These are phyloP conservation scores for Ctena decussata DNA, from an alignment of 2,888 invertebrate species.

Conservation along the genomic window DNA sequence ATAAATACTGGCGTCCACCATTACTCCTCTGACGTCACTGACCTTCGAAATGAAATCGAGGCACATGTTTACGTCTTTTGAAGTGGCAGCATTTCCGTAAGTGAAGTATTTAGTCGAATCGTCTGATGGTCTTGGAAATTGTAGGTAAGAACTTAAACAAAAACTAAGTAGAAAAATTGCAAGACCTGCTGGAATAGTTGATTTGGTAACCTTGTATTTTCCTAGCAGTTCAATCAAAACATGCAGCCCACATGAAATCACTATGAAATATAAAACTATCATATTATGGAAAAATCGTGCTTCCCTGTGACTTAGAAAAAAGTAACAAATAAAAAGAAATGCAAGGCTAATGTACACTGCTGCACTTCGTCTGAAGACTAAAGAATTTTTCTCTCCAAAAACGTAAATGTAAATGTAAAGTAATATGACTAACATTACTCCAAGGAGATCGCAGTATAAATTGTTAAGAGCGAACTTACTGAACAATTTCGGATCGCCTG, in stretches of 20 bases:
- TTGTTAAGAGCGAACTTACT: slow-evolving; percentile 38
- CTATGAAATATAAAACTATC: slow-evolving; percentile 50
- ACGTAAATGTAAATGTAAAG: neutral
- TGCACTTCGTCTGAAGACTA: neutral
- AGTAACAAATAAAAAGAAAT: slow-evolving; percentile 17
- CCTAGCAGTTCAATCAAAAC: neutral
- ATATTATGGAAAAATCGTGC: slow-evolving; percentile 60
- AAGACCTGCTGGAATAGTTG: neutral
- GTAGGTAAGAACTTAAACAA: slow-evolving; percentile 37
- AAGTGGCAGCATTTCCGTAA: slow-evolving; percentile 50
- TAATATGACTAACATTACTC: neutral
- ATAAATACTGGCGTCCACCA: slow-evolving; percentile 72
- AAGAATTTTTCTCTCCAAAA: neutral
- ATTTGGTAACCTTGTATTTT: neutral
- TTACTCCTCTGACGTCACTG: slow-evolving; percentile 75
- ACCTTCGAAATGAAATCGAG: slow-evolving; percentile 68
- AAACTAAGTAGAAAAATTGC: neutral
- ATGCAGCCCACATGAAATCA: slow-evolving; percentile 52
- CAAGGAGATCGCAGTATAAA: no score
- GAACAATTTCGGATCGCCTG: slow-evolving; percentile 18
- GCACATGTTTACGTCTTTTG: slow-evolving; percentile 73
- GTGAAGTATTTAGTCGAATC: slow-evolving; percentile 47
- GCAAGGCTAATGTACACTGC: neutral
- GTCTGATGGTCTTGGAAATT: slow-evolving; percentile 39
- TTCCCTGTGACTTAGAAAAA: slow-evolving; percentile 62